A percentile compares a stretch with the other conserved stretches of the same genome.
These are phyloP conservation scores for Podarcis lilfordi DNA, from an alignment of 2,797 vertebrate species.

Conservation along the genomic window DNA sequence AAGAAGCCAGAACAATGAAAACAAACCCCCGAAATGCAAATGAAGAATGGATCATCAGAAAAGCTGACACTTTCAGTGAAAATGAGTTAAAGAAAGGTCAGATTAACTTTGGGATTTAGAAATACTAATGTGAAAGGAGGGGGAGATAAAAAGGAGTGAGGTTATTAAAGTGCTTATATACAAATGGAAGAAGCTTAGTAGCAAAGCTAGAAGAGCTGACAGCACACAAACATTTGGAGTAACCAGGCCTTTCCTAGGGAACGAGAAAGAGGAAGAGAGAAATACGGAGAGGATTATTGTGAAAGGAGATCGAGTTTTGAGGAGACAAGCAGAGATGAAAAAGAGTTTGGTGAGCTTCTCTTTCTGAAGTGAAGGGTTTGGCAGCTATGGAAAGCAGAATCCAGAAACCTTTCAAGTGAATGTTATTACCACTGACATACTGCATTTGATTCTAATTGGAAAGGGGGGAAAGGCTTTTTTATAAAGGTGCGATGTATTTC, in stretches of 20 bases:
- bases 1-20: background rate
- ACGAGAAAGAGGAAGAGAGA: background rate
- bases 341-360: background rate
- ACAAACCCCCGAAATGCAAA: background rate
- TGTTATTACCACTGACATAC: background rate
- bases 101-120: constrained; percentile 47
- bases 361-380: background rate
- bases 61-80: constrained; percentile 22
- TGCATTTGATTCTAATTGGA: background rate
- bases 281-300: background rate
- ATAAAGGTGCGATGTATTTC: background rate
- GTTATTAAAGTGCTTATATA: constrained; percentile 45
- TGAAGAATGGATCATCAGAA: constrained; percentile 19
- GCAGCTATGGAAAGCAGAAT: background rate
- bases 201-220: constrained; percentile 7
- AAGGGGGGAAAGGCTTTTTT: background rate
- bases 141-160: background rate
- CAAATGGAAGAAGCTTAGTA: constrained; percentile 39
- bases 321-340: background rate
- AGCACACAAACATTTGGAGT: background rate
- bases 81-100: constrained; percentile 47
- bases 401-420: background rate
- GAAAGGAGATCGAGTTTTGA: constrained; percentile 16
- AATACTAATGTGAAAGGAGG: constrained; percentile 20
- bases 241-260: background rate